phyloP scores from a whole-genome alignment of 2,797 vertebrate species.

The Poecilia velifera region DNA sequence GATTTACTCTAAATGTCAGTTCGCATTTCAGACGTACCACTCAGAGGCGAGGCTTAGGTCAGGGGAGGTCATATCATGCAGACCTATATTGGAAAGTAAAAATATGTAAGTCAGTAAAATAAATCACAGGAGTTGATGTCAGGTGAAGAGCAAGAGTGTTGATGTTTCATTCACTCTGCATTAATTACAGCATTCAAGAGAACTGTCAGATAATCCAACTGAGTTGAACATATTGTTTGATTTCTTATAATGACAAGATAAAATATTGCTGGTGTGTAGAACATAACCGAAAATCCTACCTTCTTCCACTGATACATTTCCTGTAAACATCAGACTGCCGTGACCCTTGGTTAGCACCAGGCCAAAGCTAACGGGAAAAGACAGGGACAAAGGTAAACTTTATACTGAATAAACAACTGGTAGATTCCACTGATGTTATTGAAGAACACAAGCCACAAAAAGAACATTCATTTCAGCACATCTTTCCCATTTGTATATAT shows the following conservation, averaged over 20 bases:
- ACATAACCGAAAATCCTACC: constrained; percentile 73
- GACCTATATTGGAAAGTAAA: constrained; percentile 73
- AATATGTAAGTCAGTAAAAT: rapidly evolving
- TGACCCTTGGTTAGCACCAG: constrained; percentile 90
- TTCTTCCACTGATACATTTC: constrained; percentile 94
- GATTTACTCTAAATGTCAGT: not conserved
- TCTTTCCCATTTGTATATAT: not conserved
- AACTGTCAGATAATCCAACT: not conserved
- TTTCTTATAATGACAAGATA: not conserved
- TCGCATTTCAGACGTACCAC: constrained; percentile 81
- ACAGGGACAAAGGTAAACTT: not conserved
- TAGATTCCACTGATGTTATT: not conserved
- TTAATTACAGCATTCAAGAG: not conserved
- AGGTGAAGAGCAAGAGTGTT: not conserved
- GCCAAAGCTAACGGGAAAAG: constrained; percentile 83
- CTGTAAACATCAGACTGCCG: constrained; percentile 86
- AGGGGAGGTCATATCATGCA: constrained; percentile 93
- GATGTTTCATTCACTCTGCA: not conserved
- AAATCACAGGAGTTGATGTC: not conserved
- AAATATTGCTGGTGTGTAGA: not conserved
- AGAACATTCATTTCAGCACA: not conserved
- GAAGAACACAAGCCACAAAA: not conserved
- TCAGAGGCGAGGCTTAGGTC: constrained; percentile 89
- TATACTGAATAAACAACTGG: not conserved
- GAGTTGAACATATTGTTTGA: not conserved